phyloP scores from a whole-genome alignment of 2,797 vertebrate species.

The Scomberomorus guttatus region DNA sequence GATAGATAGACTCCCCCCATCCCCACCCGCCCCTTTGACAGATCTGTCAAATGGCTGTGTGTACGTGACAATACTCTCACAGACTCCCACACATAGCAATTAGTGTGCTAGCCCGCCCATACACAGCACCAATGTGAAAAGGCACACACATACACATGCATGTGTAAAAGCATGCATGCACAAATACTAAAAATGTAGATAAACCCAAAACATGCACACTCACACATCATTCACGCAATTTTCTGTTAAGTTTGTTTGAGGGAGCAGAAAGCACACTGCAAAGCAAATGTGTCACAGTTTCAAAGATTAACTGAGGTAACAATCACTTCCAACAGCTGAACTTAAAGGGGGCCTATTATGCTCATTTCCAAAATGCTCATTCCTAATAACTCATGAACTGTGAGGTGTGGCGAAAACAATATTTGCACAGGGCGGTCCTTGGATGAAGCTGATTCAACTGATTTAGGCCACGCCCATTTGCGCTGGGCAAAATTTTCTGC shows the following conservation, averaged over 20 bases:
- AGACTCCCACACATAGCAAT: constrained; percentile 66
- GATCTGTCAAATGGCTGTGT: constrained; percentile 64
- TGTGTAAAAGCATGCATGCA: neutral
- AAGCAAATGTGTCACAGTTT: neutral
- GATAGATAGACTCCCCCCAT: constrained; percentile 8
- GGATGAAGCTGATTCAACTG: too few relatives aligned
- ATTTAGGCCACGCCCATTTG: too few relatives aligned
- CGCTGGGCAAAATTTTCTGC: too few relatives aligned
- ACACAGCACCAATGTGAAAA: constrained; percentile 35
- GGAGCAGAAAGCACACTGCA: neutral
- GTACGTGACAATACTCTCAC: constrained; percentile 61
- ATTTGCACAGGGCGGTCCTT: too few relatives aligned
- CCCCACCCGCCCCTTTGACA: constrained; percentile 8
- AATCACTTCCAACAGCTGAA: neutral
- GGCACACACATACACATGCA: neutral
- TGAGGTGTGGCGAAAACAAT: too few relatives aligned
- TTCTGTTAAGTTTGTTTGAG: constrained; percentile 15
- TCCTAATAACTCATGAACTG: too few relatives aligned
- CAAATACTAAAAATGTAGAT: neutral
- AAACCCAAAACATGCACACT: neutral
- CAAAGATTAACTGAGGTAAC: neutral
- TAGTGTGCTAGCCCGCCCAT: constrained; percentile 51
- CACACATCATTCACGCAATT: constrained; percentile 2
- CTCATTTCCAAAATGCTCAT: too few relatives aligned
- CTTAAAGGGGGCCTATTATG: too few relatives aligned